A percentile compares a stretch with the other conserved stretches of the same genome.
Evolutionary conservation across 2,797 vertebrate genomes (phyloP).

Genomic region (Ptychadena robeensis): DNA sequence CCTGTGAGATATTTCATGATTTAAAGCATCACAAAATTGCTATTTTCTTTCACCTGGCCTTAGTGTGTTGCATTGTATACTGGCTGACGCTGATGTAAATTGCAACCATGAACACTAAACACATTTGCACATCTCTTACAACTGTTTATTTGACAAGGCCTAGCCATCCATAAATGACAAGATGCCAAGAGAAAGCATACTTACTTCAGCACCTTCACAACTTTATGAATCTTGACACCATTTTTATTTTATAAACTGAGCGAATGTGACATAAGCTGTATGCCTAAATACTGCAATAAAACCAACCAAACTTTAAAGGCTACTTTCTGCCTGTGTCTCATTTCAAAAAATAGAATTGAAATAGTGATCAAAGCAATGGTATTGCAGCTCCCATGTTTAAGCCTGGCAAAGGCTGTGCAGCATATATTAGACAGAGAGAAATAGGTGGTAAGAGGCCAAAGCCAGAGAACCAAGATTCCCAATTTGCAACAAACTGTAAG

Average conservation of each 20-base stretch:
- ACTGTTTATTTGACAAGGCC: constrained; percentile 14
- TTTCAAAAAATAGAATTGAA: not conserved
- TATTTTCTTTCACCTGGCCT: not conserved
- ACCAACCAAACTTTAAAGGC: not conserved
- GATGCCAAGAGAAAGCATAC: constrained; percentile 2
- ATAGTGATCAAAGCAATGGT: not conserved
- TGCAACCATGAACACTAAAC: constrained; percentile 5
- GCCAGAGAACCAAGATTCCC: not conserved
- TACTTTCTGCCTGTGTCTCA: not conserved
- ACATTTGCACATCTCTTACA: constrained; percentile 28
- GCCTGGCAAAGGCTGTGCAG: constrained; percentile 16
- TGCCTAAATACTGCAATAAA: not conserved
- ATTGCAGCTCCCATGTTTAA: constrained; percentile 1
- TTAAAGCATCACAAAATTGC: not conserved
- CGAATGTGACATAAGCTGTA: not conserved
- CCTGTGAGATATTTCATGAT: not conserved
- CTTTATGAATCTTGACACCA: not conserved
- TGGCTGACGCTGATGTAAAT: constrained; percentile 25
- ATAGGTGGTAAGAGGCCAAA: constrained; percentile 16
- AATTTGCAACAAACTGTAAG: constrained; percentile 12
- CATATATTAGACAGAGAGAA: constrained; percentile 13
- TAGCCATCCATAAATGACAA: constrained; percentile 15
- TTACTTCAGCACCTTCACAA: constrained; percentile 19
- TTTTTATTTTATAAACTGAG: not conserved
- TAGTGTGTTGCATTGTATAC: not conserved